Base-by-base conservation (phyloP, 2,797 vertebrate genomes). In the Coccyzus lansbergi region DNA sequence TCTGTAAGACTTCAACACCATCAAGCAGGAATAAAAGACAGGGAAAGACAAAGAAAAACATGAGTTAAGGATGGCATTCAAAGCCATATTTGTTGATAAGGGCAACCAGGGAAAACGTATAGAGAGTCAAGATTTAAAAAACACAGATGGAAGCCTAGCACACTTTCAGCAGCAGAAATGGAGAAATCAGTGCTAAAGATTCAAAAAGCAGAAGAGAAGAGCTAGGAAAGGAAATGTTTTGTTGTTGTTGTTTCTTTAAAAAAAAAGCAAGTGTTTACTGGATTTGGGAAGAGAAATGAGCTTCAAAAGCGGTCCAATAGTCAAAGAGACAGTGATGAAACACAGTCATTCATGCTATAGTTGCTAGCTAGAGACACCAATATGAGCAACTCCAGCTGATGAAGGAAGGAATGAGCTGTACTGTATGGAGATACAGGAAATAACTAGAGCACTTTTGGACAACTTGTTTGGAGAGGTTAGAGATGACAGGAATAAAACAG, bases 181-280 rank as follows among this genome's bases (percentile, higher is more conserved):
- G 25, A 81, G 21, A 14, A 79, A 18, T 60, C 44, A 44, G 64
- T 16, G 60, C 8, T 42, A 48, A 68, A 68, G 44, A 70, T 19
- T 80, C 25, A 74, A 80, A 79, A 90, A 83, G 34, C 15, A 34
- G 55, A 94, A 79, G 40, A 40, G 15, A 96, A 46, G 22, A 92
- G 79, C 8, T 3, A 0, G 65, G 58, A 86, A 90, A 87, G 17
- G 5, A 14, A 0, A 0, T 2, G 38, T 38, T 38, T 38, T 44
- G 42, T 44, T 44, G 40, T n/a, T n/a, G 38, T 20, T 8, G 22
- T 22, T 4, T 31, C 51, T 62, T 70, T 10, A 60, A 74, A 48
- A 53, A 52, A 51, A 31, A 53, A 53, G 51, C 51, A 52, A 53
- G 20, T 28, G 20, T 62, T 76, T 79, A 38, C n/a, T 82, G 55